Evolutionary conservation across 2,113 vertebrate species (phyloP).

Genomic region (Ifrita kowaldi): DNA sequence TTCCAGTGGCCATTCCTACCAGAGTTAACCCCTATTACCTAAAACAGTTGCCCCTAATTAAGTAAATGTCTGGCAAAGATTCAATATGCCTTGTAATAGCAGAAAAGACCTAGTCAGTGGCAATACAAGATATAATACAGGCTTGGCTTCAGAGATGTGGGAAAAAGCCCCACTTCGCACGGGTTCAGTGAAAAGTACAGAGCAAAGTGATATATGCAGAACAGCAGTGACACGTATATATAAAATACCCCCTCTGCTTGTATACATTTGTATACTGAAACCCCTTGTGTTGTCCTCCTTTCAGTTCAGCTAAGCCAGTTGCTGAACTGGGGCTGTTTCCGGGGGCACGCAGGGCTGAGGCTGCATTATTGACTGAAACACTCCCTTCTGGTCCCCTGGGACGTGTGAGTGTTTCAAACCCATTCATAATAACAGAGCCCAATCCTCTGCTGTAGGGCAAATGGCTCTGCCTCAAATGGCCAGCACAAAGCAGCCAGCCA

Average conservation of each 20-base stretch:
- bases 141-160: neutral
- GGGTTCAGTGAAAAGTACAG: neutral
- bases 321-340: neutral
- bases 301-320: neutral
- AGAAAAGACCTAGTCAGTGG: neutral
- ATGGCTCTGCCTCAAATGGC: conserved; percentile 34
- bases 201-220: neutral
- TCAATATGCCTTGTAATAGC: neutral
- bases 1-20: neutral
- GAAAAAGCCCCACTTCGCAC: neutral
- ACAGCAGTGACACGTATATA: neutral
- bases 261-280: neutral
- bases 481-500: conserved; percentile 27
- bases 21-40: neutral
- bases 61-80: neutral
- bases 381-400: conserved; percentile 16
- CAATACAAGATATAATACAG: neutral
- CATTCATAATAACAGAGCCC: conserved; percentile 7
- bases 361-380: conserved; percentile 12
- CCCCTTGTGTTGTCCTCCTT: neutral
- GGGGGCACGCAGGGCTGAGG: neutral
- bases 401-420: conserved; percentile 14
- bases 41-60: neutral
- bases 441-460: neutral
- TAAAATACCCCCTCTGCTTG: neutral